These are phyloP conservation scores for Enteromius trimaculatus DNA, from an alignment of 2,797 vertebrate species.

Conservation along the genomic window DNA sequence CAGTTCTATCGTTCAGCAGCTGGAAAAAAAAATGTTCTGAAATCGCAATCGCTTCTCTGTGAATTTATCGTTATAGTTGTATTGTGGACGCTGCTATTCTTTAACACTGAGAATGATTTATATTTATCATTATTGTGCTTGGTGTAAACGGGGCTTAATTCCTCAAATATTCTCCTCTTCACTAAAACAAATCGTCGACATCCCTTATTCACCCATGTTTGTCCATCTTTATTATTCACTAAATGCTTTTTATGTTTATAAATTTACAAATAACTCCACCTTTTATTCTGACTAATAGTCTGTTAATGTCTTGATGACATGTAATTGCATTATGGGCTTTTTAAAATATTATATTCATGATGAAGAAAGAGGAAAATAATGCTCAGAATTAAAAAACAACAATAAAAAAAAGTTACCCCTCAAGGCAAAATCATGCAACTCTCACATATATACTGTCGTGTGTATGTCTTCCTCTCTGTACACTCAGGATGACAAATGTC, in stretches of 20 bases:
- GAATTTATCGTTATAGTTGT: too few relatives aligned
- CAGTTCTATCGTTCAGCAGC: too few relatives aligned
- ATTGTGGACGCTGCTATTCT: too few relatives aligned
- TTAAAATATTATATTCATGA: not conserved
- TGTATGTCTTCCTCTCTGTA: not conserved
- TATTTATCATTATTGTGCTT: too few relatives aligned
- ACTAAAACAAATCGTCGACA: not conserved
- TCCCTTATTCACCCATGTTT: not conserved
- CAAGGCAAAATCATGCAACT: not conserved
- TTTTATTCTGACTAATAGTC: not conserved
- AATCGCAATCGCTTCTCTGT: too few relatives aligned
- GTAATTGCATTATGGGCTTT: not conserved
- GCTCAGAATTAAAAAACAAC: too few relatives aligned
- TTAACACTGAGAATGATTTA: too few relatives aligned
- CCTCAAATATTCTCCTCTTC: not conserved
- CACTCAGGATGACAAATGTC: conserved; percentile 50
- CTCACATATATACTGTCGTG: not conserved
- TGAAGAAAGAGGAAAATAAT: not conserved
- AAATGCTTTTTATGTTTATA: not conserved
- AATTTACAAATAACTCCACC: not conserved
- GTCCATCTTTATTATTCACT: not conserved
- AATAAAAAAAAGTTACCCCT: not conserved
- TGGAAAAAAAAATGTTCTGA: too few relatives aligned
- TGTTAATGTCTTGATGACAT: not conserved
- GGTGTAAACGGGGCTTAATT: too few relatives aligned